These are phyloP conservation scores for Tenebrio molitor DNA, from an alignment of 1,140 invertebrate genomes.

Conservation along the genomic window DNA sequence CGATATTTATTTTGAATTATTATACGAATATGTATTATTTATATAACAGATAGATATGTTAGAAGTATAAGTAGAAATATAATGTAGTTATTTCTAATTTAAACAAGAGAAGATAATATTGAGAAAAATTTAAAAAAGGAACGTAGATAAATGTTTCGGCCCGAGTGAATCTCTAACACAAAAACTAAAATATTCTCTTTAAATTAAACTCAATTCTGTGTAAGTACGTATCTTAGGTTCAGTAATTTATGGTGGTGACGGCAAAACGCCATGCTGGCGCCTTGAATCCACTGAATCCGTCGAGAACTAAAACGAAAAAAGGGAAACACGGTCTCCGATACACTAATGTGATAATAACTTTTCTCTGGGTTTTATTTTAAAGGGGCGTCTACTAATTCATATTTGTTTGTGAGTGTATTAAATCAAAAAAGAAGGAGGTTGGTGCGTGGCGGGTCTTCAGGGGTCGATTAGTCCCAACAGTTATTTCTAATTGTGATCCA, in stretches of 20 bases:
- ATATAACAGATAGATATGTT: no score
- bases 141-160: background rate
- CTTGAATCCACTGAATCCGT: slow-evolving; percentile 4
- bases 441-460: no score
- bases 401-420: no score
- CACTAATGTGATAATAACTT: slow-evolving; percentile 25
- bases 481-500: no score
- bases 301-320: slow-evolving; percentile 6
- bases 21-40: no score
- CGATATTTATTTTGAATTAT: no score
- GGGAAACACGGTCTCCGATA: slow-evolving; percentile 2
- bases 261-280: slow-evolving; percentile 21
- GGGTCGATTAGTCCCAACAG: no score
- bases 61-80: no score
- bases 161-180: background rate
- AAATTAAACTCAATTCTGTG: slow-evolving; percentile 12
- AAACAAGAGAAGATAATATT: no score
- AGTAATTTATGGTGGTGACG: slow-evolving; percentile 6
- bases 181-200: background rate
- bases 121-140: background rate
- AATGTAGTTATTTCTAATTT: no score
- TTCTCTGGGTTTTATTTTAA: background rate
- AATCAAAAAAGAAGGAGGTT: no score
- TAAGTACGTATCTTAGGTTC: slow-evolving; percentile 12
- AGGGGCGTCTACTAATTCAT: no score